Evolutionary conservation across 2,888 invertebrate genomes (phyloP), one percentile per base, ranked within the genome.

Genomic region (Calliscelio sp.): DNA sequence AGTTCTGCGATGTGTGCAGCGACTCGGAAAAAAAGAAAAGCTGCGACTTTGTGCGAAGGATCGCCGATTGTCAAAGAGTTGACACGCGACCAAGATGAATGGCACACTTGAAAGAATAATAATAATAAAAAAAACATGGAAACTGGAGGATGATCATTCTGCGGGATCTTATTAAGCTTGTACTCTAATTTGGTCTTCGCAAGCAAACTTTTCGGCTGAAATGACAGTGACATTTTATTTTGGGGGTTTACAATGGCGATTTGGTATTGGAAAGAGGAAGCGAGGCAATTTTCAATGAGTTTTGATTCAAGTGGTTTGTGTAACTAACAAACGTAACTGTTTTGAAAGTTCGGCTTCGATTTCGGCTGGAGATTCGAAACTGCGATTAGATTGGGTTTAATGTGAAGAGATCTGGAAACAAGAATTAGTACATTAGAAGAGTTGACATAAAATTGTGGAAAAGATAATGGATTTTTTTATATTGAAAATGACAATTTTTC

Each of bases 21-120:
- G 78, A 81, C 44, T 68, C 32, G 73, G 65, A 85, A 75, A 20
- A 65, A 68, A 73, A 61, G 77, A 65, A 81, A 85, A 83, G 65
- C 66, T 38, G 16, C 68, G 38, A 87, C 85, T 88, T 87, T 85
- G 85, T 81, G 74, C 83, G 86, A 25, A 25, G 44, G 83, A 87
- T 88, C 87, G 86, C 51, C 85, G 73, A 84, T 74, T 84, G 81
- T 86, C 85, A 89, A 90, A 89, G 90, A 88, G 86, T 88, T 89
- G 90, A 90, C 90, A 90, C 90, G 90, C 89, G 90, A 89, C 90
- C 71, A 78, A 49, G 70, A 74, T 85, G 84, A 85, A 81, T 85
- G 68, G 41, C 49, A 65, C 41, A 74, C 79, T 83, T 49, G 75
- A 38, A 38, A 38, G 38, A 38, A 14, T 14, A 38, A 38, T n/a